phyloP scores from a whole-genome alignment of 2,113 vertebrate species.

The Loxodonta africana region DNA sequence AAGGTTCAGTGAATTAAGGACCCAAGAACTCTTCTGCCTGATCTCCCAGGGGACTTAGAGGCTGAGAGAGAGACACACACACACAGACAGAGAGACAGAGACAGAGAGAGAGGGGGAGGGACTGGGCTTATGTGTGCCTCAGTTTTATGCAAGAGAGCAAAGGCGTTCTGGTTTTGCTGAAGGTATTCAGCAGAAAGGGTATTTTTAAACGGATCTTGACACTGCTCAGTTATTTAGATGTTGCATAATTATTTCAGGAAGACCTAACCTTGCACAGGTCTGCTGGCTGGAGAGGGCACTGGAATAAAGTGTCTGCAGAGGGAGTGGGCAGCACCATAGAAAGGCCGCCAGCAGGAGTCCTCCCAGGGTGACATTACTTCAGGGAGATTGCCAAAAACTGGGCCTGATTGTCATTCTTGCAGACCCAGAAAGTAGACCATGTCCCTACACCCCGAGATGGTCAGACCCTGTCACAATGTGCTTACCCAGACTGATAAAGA shows the following conservation, averaged over 20 bases:
- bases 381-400: background rate
- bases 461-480: background rate
- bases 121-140: background rate
- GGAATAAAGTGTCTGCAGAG: background rate
- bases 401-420: background rate
- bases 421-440: background rate
- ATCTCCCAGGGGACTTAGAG: background rate
- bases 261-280: background rate
- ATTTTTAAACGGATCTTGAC: background rate
- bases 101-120: background rate
- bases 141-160: background rate
- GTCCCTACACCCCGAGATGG: background rate
- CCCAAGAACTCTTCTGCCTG: background rate
- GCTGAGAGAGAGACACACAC: too few relatives aligned
- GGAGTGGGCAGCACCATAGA: background rate
- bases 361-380: background rate
- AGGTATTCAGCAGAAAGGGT: background rate
- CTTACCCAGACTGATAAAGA: background rate
- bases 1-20: background rate
- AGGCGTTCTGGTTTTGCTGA: background rate
- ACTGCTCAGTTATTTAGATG: background rate
- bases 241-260: background rate
- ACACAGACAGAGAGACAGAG: too few relatives aligned
- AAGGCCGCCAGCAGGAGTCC: background rate
- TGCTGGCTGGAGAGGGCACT: slow-evolving; percentile 41